phyloP scores from a whole-genome alignment of 2,888 invertebrate genomes.

The Megamerina dolium region DNA sequence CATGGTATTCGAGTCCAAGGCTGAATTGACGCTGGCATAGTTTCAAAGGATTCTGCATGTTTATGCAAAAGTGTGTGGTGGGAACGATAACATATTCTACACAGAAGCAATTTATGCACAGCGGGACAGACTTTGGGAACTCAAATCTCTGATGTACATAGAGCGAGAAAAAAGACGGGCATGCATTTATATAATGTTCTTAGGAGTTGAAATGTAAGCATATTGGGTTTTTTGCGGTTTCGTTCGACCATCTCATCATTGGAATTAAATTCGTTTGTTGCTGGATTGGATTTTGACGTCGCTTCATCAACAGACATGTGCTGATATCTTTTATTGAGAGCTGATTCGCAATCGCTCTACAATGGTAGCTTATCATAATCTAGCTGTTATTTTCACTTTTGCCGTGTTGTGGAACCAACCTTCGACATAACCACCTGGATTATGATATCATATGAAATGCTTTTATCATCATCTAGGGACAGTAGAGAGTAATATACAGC shows the following conservation, averaged over 20 bases:
- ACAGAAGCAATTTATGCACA: background rate
- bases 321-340: constrained; percentile 8
- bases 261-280: too few relatives aligned
- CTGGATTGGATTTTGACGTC: too few relatives aligned
- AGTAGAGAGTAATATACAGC: too few relatives aligned
- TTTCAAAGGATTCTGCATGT: background rate
- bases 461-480: too few relatives aligned
- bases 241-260: too few relatives aligned
- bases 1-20: constrained; percentile 3
- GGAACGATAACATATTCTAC: background rate
- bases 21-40: background rate
- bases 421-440: constrained; percentile 18
- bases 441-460: constrained; percentile 17
- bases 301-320: too few relatives aligned
- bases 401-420: constrained; percentile 13
- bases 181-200: background rate
- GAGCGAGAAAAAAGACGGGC: too few relatives aligned
- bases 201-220: too few relatives aligned
- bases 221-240: too few relatives aligned
- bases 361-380: constrained; percentile 10
- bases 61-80: background rate
- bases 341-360: constrained; percentile 10
- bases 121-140: too few relatives aligned
- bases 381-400: constrained; percentile 15
- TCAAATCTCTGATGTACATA: too few relatives aligned